Percentiles rank a stretch among this genome's conserved stretches.
phyloP scores from a whole-genome alignment of 1,140 invertebrate genomes.

The Penaeus indicus region DNA sequence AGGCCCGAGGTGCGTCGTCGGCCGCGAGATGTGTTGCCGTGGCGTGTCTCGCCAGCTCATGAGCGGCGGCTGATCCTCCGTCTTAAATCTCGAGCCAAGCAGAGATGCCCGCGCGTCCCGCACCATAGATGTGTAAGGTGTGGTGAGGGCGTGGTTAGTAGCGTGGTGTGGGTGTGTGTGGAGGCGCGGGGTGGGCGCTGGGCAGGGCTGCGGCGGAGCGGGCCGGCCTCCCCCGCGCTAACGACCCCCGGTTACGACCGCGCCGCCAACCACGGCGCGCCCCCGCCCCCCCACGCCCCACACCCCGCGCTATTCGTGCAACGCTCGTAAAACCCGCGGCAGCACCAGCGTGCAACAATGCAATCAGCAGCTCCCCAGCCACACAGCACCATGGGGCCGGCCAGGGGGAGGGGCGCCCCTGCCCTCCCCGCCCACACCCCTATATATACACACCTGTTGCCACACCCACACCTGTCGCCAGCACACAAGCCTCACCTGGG shows the following conservation, averaged over 20 bases:
- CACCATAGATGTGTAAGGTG: no score
- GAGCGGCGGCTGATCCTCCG: no score
- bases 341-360: constrained; percentile 49
- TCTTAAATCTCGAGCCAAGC: no score
- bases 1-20: no score
- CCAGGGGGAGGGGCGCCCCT: constrained; percentile 26
- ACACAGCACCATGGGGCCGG: constrained; percentile 34
- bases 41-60: no score
- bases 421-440: constrained; percentile 12
- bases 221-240: constrained; percentile 43
- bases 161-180: not conserved
- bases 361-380: constrained; percentile 50
- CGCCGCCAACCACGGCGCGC: constrained; percentile 48
- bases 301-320: constrained; percentile 52
- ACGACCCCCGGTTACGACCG: constrained; percentile 49
- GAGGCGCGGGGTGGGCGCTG: constrained; percentile 19
- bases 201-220: constrained; percentile 19
- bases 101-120: no score
- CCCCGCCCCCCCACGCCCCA: constrained; percentile 44
- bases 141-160: not conserved
- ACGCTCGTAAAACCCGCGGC: constrained; percentile 51
- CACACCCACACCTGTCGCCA: not conserved
- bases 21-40: no score
- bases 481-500: no score
- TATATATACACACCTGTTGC: constrained; percentile 38